These are phyloP conservation scores for Rhinolophus sinicus DNA, from an alignment of 2,113 vertebrate species.

Conservation along the genomic window DNA sequence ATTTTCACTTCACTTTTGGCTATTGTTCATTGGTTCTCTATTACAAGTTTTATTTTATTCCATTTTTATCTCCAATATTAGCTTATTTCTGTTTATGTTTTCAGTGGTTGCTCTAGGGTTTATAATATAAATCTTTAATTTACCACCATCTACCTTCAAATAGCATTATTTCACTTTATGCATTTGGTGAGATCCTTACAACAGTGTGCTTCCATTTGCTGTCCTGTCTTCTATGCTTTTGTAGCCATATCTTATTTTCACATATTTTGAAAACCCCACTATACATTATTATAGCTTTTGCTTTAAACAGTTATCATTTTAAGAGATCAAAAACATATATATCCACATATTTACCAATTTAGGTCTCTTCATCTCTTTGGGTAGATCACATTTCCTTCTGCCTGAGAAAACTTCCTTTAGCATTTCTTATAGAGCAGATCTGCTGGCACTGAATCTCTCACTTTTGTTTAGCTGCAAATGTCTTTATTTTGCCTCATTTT, in stretches of 20 bases:
- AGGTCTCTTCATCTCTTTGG: background rate
- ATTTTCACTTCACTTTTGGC: background rate
- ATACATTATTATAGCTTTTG: background rate
- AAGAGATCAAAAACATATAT: background rate
- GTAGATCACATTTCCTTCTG: background rate
- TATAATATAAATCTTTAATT: background rate
- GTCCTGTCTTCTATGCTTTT: background rate
- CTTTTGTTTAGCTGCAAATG: background rate
- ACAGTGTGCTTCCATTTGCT: fast-evolving
- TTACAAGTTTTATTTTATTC: background rate
- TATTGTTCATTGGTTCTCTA: background rate
- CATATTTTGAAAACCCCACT: background rate
- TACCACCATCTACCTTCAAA: background rate
- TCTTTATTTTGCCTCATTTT: background rate
- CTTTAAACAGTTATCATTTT: background rate
- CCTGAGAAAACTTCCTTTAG: background rate
- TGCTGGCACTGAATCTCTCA: background rate
- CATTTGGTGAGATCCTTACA: background rate
- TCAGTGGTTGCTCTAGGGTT: background rate
- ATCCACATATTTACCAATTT: background rate
- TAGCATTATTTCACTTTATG: too few species aligned
- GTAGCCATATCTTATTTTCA: background rate
- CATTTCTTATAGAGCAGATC: background rate
- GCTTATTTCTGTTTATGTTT: background rate
- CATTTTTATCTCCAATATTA: background rate